These are phyloP conservation scores for Sitophilus oryzae DNA, from an alignment of 1,140 invertebrate genomes.

Conservation along the genomic window DNA sequence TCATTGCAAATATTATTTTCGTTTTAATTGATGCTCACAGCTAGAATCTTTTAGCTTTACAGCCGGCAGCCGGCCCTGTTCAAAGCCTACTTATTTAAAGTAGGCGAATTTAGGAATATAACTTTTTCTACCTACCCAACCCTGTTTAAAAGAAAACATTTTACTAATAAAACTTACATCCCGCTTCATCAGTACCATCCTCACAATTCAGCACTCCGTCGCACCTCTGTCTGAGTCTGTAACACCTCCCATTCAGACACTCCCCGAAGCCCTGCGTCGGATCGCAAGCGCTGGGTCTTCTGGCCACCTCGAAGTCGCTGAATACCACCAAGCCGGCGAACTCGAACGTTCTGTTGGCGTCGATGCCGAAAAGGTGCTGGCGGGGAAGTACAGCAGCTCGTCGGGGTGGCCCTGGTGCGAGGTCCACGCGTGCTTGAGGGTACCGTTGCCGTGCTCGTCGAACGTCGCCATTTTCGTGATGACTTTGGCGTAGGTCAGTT, in stretches of 20 bases:
- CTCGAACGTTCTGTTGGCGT: conserved; percentile 89
- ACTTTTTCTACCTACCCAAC: too few relatives aligned
- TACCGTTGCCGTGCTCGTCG: conserved; percentile 79
- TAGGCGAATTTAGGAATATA: too few relatives aligned
- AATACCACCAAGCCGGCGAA: conserved; percentile 79
- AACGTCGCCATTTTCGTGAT: conserved; percentile 83
- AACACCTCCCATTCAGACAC: conserved; percentile 79
- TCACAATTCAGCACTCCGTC: conserved; percentile 71
- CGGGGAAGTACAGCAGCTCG: conserved; percentile 82
- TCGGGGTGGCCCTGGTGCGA: conserved; percentile 76
- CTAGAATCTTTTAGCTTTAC: too few relatives aligned
- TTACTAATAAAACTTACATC: conserved; percentile 56
- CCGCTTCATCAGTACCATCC: conserved; percentile 83
- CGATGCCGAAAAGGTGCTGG: conserved; percentile 86
- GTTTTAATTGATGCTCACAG: too few relatives aligned
- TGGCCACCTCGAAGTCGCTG: conserved; percentile 72
- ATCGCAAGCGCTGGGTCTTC: conserved; percentile 67
- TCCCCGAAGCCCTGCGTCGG: conserved; percentile 62
- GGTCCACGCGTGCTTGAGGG: conserved; percentile 77
- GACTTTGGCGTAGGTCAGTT: conserved; percentile 83
- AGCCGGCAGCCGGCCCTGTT: too few relatives aligned
- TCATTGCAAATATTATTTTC: too few relatives aligned
- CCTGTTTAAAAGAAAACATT: too few relatives aligned
- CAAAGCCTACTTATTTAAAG: too few relatives aligned
- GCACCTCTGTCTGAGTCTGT: conserved; percentile 67